These are phyloP conservation scores for Turritopsis rubra DNA, from an alignment of 30 jellyfish, hydroid and myxozoan genomes.

Conservation along the genomic window DNA sequence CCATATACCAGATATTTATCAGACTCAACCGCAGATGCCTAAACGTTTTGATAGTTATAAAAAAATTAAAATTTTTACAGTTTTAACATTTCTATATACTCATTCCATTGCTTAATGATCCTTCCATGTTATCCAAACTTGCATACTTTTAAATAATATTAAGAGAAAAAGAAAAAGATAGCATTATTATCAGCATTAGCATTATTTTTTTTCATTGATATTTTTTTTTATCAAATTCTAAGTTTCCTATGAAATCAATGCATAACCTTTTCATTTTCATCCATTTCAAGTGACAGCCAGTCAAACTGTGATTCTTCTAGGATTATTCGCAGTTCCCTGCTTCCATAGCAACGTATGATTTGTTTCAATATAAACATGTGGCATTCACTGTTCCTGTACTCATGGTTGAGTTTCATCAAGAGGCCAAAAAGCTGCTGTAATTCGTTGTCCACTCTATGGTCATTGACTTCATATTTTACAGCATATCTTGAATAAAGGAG, in stretches of 20 bases:
- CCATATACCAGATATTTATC: constrained; percentile 22
- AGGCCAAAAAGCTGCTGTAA: neutral
- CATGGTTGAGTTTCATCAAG: neutral
- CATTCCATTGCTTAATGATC: no score
- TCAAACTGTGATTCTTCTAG: neutral
- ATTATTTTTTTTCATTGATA: no score
- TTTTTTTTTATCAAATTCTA: no score
- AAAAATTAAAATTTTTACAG: no score
- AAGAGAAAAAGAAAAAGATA: no score
- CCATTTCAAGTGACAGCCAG: constrained; percentile 2
- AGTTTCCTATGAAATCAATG: no score
- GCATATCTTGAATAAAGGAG: neutral
- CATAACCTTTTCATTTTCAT: constrained; percentile 1
- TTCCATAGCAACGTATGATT: constrained; percentile 20
- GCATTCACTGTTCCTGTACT: neutral
- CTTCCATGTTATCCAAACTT: no score
- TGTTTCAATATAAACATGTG: constrained; percentile 17
- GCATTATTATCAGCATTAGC: no score
- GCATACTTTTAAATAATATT: no score
- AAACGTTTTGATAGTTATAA: neutral
- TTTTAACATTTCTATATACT: no score
- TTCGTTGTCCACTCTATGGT: neutral
- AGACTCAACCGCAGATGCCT: neutral
- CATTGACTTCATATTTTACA: neutral
- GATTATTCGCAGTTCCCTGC: neutral